Base-by-base conservation (phyloP, 1,140 invertebrate genomes). In the Ruditapes philippinarum region DNA sequence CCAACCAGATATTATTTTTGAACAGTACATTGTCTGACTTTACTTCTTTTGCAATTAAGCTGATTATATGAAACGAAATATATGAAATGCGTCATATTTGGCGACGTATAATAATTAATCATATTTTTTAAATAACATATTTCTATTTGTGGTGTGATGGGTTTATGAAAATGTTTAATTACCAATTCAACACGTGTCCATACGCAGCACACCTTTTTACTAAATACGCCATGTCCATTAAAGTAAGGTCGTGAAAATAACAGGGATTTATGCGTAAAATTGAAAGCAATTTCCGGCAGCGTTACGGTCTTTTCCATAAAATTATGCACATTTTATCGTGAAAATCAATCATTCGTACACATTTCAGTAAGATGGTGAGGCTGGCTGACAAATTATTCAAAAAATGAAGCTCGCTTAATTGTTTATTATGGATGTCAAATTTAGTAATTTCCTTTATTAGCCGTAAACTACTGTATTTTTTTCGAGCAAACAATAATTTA, bases 251-350 rank as follows among this genome's bases (percentile, higher is more conserved):
- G 25, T 62, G 57, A 62, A 62, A 62, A 62, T 62, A 62, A 25
- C 22, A 62, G 57, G n/a, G 57, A 62, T 62, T 62, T 62, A 62
- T 62, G 57, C 57, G 57, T 62, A 62, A 62, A 62, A 62, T 62
- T 28, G 57, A 62, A 62, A 14, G 57, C 57, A 62, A 62, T 62
- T 62, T 62, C 57, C 57, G 57, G 57, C 7, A 28, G 9, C n/a
- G 5, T 62, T 62, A 62, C 57, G 57, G 57, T 28, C 57, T n/a
- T 62, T 62, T 28, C 57, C 22, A 28, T 62, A 62, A 62, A 62
- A 62, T 62, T 62, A 28, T 62, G 57, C 57, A 62, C 25, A 28
- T 28, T 62, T 62, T 62, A 62, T 62, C 57, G 25, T 4, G 22
- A n/a, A 28, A 62, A 25, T 62, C 57, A 28, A 62, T 62, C 57